Base-by-base conservation (phyloP, 2,888 invertebrate genomes). In the Tipula helvola region DNA sequence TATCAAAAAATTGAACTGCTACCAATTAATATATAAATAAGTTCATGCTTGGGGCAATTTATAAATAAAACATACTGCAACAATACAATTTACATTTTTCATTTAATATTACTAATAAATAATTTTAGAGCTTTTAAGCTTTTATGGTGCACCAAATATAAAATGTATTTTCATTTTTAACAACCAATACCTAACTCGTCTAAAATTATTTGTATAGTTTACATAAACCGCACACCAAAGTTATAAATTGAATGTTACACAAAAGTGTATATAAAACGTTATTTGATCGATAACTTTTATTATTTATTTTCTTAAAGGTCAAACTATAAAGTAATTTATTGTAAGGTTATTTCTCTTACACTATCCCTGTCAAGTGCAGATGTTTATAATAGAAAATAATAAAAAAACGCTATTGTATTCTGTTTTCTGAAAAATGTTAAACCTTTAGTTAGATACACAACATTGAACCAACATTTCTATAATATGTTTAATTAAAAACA, bases 241-340 rank as follows among this genome's bases (percentile, higher is more conserved):
- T 71, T 71, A 71, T 71, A 71, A 71, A 71, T 71, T 71, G 71
- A 71, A 71, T 28, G 28, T 28, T 71, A 28, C 71, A 71, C 71
- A 71, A 71, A 71, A 71, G 18, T 71, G 3, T 71, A 71, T 28
- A 71, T 28, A 71, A 71, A 71, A 71, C 71, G 28, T 71, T 71
- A 71, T 71, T 71, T 71, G 71, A 71, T 71, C 71, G 28, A 71
- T 71, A 71, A 71, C 28, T 71, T 71, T 71, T 71, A 28, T 28
- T 28, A 28, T 71, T 71, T 28, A 16, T 71, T 71, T 28, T 71
- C 71, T 71, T 71, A 71, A 71, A 71, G 71, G 71, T 71, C 71
- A 71, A 71, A 71, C 71, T 71, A 71, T 71, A 71, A 71, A 71
- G 71, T 71, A 71, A 71, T 71, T 71, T 71, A 71, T 71, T 71